Evolutionary conservation across 2,797 vertebrate genomes (phyloP).

Genomic region (Mareca strepera): DNA sequence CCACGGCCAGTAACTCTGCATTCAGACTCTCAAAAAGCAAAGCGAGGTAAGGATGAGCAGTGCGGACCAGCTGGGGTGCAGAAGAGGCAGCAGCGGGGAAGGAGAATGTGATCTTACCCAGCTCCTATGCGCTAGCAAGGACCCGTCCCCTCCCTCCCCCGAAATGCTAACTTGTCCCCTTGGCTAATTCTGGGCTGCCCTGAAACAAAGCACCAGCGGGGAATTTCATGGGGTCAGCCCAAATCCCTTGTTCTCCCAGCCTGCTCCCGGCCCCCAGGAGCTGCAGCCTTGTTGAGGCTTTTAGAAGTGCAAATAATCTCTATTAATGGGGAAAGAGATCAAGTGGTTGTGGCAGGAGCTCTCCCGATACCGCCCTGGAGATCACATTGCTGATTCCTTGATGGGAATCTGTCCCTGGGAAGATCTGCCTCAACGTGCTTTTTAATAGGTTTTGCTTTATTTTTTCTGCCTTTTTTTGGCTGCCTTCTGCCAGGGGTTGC

Average conservation of each 20-base stretch:
- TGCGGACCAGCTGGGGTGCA: not conserved
- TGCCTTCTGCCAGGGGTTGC: not conserved
- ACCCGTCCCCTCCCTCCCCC: not conserved
- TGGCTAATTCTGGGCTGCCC: not conserved
- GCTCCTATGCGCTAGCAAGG: not conserved
- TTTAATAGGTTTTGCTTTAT: not conserved
- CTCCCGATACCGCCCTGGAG: not conserved
- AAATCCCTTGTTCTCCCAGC: conserved; percentile 22
- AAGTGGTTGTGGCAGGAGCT: not conserved
- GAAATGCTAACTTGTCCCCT: not conserved
- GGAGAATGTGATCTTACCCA: not conserved
- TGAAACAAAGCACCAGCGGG: not conserved
- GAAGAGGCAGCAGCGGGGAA: not conserved
- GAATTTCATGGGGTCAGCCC: not conserved
- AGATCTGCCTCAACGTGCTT: not conserved
- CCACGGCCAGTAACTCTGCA: not conserved
- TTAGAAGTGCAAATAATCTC: conserved; percentile 45
- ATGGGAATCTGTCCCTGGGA: not conserved
- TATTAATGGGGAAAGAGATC: not conserved
- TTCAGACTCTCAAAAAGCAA: not conserved
- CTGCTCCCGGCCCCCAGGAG: conserved; percentile 3
- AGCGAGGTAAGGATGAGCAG: not conserved
- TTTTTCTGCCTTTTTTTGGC: not conserved
- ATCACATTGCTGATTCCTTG: not conserved
- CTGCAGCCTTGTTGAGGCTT: conserved; percentile 22